phyloP scores from a whole-genome alignment of 2,797 vertebrate genomes.

The Brachymystax lenok region DNA sequence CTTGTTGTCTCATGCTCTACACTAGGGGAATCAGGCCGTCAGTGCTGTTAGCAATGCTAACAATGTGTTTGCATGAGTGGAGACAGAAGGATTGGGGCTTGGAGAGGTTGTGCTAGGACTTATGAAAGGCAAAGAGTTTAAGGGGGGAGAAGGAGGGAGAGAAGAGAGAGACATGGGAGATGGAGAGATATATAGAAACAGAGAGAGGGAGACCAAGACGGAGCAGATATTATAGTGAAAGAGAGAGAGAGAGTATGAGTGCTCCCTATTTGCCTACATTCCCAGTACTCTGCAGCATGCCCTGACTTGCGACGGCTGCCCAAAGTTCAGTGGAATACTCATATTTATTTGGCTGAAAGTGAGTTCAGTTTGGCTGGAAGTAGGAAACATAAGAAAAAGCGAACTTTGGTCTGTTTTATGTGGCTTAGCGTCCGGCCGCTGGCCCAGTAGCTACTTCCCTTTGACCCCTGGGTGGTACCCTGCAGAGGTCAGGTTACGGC shows the following conservation, averaged over 20 bases:
- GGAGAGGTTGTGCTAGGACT: slow-evolving; percentile 9
- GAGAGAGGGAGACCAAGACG: slow-evolving; percentile 15
- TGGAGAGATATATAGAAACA: slow-evolving; percentile 15
- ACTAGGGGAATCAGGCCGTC: not conserved
- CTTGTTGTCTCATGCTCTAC: not conserved
- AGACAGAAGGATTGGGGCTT: not conserved
- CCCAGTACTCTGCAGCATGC: slow-evolving; percentile 45
- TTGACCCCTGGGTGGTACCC: slow-evolving; percentile 67
- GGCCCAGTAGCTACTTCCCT: slow-evolving; percentile 57
- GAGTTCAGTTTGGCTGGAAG: slow-evolving; percentile 13
- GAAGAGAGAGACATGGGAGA: slow-evolving; percentile 14
- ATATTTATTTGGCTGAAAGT: slow-evolving; percentile 48
- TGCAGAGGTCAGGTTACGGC: slow-evolving; percentile 55
- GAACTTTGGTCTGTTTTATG: slow-evolving; percentile 29
- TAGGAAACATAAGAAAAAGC: slow-evolving; percentile 28
- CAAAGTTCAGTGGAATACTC: slow-evolving; percentile 58
- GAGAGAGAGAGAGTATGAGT: slow-evolving; percentile 31
- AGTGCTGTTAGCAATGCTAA: not conserved
- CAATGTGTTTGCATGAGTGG: slow-evolving; percentile 25
- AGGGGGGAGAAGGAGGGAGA: not conserved
- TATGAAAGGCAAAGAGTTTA: not conserved
- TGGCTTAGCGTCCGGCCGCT: slow-evolving; percentile 36
- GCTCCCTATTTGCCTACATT: slow-evolving; percentile 51
- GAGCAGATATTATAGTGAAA: slow-evolving; percentile 25
- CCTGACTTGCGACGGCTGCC: slow-evolving; percentile 54